Percentiles rank a stretch among this genome's conserved stretches.
phyloP scores from a whole-genome alignment of 2,113 vertebrate species.

The Paradisaea rubra region DNA sequence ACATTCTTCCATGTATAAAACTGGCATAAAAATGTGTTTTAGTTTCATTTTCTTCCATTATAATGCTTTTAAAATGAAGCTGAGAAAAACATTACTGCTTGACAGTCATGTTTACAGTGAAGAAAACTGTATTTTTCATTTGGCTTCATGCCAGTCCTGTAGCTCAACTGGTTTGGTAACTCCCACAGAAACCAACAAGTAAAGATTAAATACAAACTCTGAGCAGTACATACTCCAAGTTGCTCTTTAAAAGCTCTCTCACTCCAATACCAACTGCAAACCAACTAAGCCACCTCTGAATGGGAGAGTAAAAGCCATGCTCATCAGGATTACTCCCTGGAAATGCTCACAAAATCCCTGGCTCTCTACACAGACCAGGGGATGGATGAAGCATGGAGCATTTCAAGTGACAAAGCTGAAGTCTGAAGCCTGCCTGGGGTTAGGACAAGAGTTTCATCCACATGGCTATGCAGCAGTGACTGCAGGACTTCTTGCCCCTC shows the following conservation, averaged over 20 bases:
- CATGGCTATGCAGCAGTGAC: background rate
- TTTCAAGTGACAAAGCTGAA: background rate
- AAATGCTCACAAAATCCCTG: background rate
- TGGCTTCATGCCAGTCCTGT: conserved; percentile 12
- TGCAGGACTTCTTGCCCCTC: background rate
- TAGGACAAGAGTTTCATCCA: background rate
- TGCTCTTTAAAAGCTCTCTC: background rate
- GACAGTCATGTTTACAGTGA: conserved; percentile 60
- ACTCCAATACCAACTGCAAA: background rate
- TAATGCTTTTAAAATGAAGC: conserved; percentile 51
- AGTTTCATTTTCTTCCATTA: conserved; percentile 53
- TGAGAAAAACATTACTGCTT: conserved; percentile 59
- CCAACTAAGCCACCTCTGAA: accelerated
- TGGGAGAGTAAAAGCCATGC: background rate
- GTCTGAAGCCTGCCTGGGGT: background rate
- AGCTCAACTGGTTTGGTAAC: conserved; percentile 61
- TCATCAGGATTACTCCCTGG: background rate
- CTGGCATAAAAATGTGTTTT: conserved; percentile 47
- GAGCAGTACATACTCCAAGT: background rate
- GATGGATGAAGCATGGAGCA: background rate
- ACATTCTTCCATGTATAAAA: background rate
- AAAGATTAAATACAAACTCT: conserved; percentile 27
- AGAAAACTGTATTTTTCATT: conserved; percentile 61
- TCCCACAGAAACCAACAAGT: conserved; percentile 54
- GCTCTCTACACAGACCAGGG: background rate